A percentile compares a stretch with the other conserved stretches of the same genome.
Evolutionary conservation across 2,888 invertebrate species (phyloP).

Genomic region (Agrochola lota): DNA sequence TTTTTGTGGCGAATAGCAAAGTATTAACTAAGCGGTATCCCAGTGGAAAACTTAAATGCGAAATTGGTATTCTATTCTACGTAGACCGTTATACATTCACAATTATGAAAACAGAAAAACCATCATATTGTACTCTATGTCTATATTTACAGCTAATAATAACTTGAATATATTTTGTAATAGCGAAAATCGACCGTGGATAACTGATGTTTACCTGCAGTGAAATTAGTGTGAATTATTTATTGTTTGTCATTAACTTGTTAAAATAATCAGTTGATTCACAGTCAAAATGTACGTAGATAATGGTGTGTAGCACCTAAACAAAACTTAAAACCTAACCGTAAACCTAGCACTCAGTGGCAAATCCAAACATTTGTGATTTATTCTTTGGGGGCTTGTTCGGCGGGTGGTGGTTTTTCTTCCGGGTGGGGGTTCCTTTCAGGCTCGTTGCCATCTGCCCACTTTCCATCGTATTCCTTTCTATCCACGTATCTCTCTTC

Average conservation of each 20-base stretch:
- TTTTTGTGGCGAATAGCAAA: conserved; percentile 23
- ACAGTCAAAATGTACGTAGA: conserved; percentile 52
- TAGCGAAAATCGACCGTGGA: conserved; percentile 49
- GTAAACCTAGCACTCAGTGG: conserved; percentile 62
- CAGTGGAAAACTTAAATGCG: conserved; percentile 57
- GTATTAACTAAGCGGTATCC: conserved; percentile 39
- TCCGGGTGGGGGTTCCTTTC: conserved; percentile 79
- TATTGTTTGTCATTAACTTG: neutral
- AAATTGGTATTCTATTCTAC: conserved; percentile 50
- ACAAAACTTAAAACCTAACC: conserved; percentile 50
- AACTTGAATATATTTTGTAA: conserved; percentile 58
- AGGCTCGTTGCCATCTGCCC: conserved; percentile 91
- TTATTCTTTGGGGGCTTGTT: conserved; percentile 84
- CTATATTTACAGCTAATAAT: conserved; percentile 66
- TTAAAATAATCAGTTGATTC: conserved; percentile 45
- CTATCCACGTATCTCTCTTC: conserved; percentile 91
- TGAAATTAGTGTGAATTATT: neutral
- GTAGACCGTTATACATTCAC: conserved; percentile 44
- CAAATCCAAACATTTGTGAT: conserved; percentile 48
- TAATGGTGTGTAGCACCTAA: conserved; percentile 57
- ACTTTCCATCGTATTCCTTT: conserved; percentile 92
- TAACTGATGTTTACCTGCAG: conserved; percentile 32
- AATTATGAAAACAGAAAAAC: conserved; percentile 49
- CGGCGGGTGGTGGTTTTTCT: conserved; percentile 84
- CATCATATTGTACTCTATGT: conserved; percentile 55